Base-by-base conservation (phyloP, 2,888 invertebrate genomes). In the Dichetophora obliterata region DNA sequence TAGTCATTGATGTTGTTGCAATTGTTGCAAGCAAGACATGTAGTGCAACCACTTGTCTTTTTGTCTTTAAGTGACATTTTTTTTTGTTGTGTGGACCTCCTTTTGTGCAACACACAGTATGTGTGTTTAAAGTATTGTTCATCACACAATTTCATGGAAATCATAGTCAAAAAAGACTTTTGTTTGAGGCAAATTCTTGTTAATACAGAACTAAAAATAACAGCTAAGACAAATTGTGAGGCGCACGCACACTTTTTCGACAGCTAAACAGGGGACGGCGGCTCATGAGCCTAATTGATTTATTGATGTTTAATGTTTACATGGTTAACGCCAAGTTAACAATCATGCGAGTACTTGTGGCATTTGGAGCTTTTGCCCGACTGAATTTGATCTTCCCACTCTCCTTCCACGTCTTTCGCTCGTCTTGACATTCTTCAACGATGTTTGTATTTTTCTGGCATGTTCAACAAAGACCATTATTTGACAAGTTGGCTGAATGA, bases 301-400 rank as follows among this genome's bases (percentile, higher is more conserved):
- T 74, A 74, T 74, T 74, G 74, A 66, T 74, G 54, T 65, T 74
- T 66, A 52, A 50, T 65, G 65, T 74, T 66, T 66, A 54, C 74
- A 57, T 57, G 74, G 14, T 54, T 66, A 54, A 65, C 16, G 52
- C 37, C 65, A 54, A 50, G 73, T 73, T 63, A 66, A 74, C 54
- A 66, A 54, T 54, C 34, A 16, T 69, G n/a, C 31, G 5, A 54
- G 27, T 22, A 72, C 14, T 71, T 61, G 27, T n/a, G 37, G 54
- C 24, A n/a, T 59, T 59, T 65, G 16, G 54, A 52, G 22, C 8
- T 50, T 61, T 73, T 73, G 24, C 77, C 79, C 76, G 78, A 75
- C 79, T 79, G 77, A 78, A 76, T 78, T 78, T 74, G 22, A 37
- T 8, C 11, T 19, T 19, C 66, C 16, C 14, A 27, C 9, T 27